A percentile compares a stretch with the other conserved stretches of the same genome.
These are phyloP conservation scores for Aviceda subcristata DNA, from an alignment of 2,113 vertebrate species.

Conservation along the genomic window DNA sequence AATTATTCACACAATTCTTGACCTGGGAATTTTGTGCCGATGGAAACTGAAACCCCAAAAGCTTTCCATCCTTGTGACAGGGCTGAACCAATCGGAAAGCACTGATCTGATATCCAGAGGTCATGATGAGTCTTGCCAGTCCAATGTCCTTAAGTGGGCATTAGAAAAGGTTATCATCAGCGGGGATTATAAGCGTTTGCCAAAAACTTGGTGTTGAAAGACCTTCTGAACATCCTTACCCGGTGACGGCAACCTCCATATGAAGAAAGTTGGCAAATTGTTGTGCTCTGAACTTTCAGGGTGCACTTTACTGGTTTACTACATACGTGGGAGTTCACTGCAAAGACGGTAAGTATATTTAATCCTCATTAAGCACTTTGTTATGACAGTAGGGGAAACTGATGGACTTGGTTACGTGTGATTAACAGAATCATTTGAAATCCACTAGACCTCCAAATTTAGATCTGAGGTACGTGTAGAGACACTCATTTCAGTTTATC, in stretches of 20 bases:
- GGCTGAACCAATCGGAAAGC: background rate
- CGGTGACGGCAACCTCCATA: background rate
- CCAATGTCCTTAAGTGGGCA: background rate
- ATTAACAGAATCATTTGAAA: background rate
- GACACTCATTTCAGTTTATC: background rate
- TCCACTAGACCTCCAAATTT: background rate
- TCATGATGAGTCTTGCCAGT: background rate
- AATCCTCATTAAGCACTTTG: background rate
- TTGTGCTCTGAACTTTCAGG: background rate
- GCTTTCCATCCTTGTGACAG: background rate
- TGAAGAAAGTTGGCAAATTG: background rate
- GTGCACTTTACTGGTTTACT: background rate
- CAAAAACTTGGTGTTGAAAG: background rate
- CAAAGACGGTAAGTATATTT: background rate
- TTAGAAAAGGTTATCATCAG: background rate
- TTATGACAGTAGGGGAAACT: conserved; percentile 14
- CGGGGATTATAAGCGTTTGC: background rate
- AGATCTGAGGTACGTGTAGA: background rate
- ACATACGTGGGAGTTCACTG: background rate
- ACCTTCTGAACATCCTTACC: background rate
- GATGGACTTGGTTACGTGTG: background rate
- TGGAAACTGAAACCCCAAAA: conserved; percentile 35
- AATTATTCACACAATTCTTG: conserved; percentile 48
- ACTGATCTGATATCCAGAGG: background rate
- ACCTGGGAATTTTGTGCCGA: background rate